Conservation (phyloP, 2,888 invertebrate genomes). For the Furcula furcula region DNA sequence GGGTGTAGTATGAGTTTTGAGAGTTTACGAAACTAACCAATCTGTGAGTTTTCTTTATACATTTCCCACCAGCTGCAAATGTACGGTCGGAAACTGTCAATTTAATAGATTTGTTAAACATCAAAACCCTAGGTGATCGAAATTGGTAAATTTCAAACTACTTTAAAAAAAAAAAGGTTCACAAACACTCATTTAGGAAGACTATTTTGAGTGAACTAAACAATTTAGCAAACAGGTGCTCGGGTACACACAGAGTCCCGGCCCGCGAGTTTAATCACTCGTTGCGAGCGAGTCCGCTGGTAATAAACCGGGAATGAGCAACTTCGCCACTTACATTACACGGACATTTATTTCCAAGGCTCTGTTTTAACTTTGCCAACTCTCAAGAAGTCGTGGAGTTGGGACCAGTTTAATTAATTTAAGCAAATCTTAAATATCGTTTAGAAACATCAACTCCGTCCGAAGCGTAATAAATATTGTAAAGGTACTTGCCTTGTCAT, state of each 20-base stretch:
- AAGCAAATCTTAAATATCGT: conserved; percentile 56
- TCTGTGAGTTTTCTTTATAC: no score
- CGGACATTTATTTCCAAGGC: conserved; percentile 73
- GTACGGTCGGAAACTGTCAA: no score
- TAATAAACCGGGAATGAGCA: conserved; percentile 71
- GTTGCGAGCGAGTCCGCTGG: conserved; percentile 50
- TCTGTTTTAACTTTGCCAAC: conserved; percentile 69
- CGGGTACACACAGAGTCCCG: conserved; percentile 28
- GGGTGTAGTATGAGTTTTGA: no score
- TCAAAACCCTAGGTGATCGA: no score
- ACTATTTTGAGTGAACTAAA: conserved; percentile 36
- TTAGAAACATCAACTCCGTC: conserved; percentile 37
- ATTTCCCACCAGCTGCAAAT: no score
- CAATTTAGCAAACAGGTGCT: conserved; percentile 43
- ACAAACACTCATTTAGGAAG: no score
- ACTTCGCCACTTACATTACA: conserved; percentile 77
- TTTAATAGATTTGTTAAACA: no score
- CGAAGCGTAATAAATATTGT: conserved; percentile 34
- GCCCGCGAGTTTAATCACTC: conserved; percentile 66
- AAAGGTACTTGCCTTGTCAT: conserved; percentile 90
- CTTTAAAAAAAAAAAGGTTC: no score
- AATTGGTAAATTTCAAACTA: no score
- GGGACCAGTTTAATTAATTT: conserved; percentile 68
- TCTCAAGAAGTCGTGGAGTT: conserved; percentile 52
- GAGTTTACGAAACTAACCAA: no score